Evolutionary conservation across 2,888 invertebrate species (phyloP), one percentile per base, ranked within the genome.

Genomic region (Protodeltote pygarga): DNA sequence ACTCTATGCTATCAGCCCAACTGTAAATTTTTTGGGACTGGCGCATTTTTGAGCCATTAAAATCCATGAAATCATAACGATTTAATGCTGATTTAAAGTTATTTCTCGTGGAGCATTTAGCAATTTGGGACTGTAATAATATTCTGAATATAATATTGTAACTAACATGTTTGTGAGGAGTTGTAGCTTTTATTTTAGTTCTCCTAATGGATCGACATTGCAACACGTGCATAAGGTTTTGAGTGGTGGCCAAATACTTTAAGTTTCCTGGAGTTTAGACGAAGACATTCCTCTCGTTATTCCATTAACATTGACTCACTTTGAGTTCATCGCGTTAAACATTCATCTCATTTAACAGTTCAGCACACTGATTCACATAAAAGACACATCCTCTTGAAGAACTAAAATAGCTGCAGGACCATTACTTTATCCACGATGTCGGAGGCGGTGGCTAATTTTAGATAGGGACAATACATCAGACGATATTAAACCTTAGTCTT

Each of bases 391-490:
- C 79, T 76, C 54, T 65, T 66, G 70, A 69, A 61, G 49, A 47
- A 62, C 70, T 70, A 64, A 79, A 81, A 82, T 81, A 82, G 65
- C 71, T 47, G 38, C 54, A 48, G 65, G 69, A 42, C 59, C 59
- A 66, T 67, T 72, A 71, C 62, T 69, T 72, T 59, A 64, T 50
- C 31, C 61, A 40, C 37, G 29, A 57, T 67, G 63, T 68, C 63
- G 66, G 65, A 66, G 73, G 73, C 71, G 78, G 58, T 45, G 24
- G 57, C 77, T 83, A 81, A 72, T 62, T 80, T 74, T 82, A 81
- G 81, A 73, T 27, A 21, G 34, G 29, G 31, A 14, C 31, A 34
- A 52, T 50, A 34, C 33, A 41, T 11, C 52, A 53, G 60, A 46
- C 42, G 47, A 71, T 37, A 65, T 47, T 68, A 47, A 21, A 48